These are phyloP conservation scores for Nephrotoma guestfalica DNA, from an alignment of 2,888 invertebrate genomes.

Conservation along the genomic window DNA sequence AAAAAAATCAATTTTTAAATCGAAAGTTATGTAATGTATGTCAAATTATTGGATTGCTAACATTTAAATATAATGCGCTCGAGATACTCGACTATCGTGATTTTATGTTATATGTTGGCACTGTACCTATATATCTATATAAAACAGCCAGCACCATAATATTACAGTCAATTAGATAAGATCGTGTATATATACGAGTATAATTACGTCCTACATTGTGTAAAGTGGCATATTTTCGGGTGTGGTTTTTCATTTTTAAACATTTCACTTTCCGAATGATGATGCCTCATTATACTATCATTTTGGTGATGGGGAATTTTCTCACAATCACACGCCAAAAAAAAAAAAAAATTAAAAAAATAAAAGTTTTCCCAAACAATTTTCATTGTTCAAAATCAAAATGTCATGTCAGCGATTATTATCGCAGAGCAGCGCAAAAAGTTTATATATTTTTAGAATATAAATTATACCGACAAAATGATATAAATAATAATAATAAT, in stretches of 20 bases:
- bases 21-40: not conserved
- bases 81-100: not conserved
- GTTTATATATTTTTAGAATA: not conserved
- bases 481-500: not conserved
- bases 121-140: not conserved
- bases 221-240: not conserved
- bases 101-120: not conserved
- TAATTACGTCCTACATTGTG: not conserved
- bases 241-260: not conserved
- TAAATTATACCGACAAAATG: not conserved
- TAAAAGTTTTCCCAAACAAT: not conserved
- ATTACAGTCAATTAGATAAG: not conserved
- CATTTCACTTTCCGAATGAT: not conserved
- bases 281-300: not conserved
- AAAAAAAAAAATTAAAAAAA: not conserved
- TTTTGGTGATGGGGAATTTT: not conserved
- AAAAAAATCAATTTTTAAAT: not conserved
- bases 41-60: not conserved
- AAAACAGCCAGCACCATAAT: not conserved
- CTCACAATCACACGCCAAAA: not conserved
- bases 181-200: not conserved
- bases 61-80: not conserved
- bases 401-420: not conserved
- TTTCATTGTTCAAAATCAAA: not conserved
- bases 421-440: not conserved